Percentiles rank a stretch among this genome's conserved stretches.
These are phyloP conservation scores for Rhea americana DNA, from an alignment of 2,113 vertebrate species.

Conservation along the genomic window DNA sequence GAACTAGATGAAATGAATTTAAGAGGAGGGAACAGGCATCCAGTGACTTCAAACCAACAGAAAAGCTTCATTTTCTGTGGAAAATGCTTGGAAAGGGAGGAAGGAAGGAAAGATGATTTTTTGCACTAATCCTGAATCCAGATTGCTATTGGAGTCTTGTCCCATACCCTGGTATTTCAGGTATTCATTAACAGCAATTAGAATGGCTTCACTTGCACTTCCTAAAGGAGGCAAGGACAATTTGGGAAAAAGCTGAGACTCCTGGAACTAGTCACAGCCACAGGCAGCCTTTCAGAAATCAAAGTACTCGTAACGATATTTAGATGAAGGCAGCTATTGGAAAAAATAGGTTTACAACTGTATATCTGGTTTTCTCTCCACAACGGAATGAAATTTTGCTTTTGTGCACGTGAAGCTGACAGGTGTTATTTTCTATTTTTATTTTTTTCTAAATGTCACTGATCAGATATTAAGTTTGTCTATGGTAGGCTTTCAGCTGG, in stretches of 20 bases:
- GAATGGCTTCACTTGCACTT: neutral
- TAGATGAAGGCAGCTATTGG: neutral
- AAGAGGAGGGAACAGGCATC: neutral
- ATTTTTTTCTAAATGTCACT: neutral
- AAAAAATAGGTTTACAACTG: accelerated
- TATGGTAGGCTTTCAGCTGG: neutral
- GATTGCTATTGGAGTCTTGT: neutral
- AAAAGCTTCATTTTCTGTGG: neutral
- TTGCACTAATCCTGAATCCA: neutral
- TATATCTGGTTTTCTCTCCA: neutral
- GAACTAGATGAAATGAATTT: neutral
- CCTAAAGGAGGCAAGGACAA: neutral
- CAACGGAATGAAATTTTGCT: neutral
- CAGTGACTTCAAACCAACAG: neutral
- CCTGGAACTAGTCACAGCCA: neutral
- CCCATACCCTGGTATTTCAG: neutral
- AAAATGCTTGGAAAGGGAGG: neutral
- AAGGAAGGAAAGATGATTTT: neutral
- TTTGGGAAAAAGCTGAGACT: neutral
- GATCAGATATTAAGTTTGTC: neutral
- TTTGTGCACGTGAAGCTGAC: neutral
- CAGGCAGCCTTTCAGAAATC: neutral
- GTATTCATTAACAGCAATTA: neutral
- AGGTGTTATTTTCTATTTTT: neutral
- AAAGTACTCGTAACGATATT: neutral